A percentile compares a stretch with the other conserved stretches of the same genome.
phyloP scores from a whole-genome alignment of 2,888 invertebrate genomes.

The Synanthedon myopaeformis region DNA sequence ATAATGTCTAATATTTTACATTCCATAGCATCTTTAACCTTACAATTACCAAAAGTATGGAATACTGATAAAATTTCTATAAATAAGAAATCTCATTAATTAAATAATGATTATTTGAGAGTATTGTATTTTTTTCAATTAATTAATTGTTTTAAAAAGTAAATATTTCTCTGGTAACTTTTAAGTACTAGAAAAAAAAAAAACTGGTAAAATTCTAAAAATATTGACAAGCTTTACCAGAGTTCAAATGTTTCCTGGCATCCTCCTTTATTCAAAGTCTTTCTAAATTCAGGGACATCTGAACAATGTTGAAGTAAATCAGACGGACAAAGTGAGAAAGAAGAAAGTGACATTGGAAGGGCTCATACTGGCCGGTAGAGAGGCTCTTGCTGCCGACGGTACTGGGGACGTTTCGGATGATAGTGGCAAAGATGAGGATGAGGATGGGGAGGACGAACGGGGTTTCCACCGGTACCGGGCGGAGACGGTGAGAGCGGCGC shows the following conservation, averaged over 20 bases:
- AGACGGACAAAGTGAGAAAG: conserved; percentile 24
- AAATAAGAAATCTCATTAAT: too few relatives aligned
- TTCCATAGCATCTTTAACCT: too few relatives aligned
- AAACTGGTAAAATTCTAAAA: too few relatives aligned
- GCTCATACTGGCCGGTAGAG: conserved; percentile 81
- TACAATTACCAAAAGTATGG: too few relatives aligned
- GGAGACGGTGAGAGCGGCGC: conserved; percentile 82
- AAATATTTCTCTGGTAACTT: too few relatives aligned
- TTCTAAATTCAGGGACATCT: conserved; percentile 27
- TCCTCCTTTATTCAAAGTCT: background rate
- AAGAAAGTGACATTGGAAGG: conserved; percentile 63
- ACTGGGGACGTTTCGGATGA: conserved; percentile 68
- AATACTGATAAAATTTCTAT: too few relatives aligned
- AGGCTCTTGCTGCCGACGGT: conserved; percentile 84
- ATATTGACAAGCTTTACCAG: too few relatives aligned
- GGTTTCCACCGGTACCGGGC: conserved; percentile 63
- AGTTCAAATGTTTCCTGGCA: background rate
- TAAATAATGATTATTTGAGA: too few relatives aligned
- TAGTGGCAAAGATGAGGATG: conserved; percentile 68
- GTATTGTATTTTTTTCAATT: too few relatives aligned
- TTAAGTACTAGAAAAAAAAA: too few relatives aligned
- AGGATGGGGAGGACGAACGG: conserved; percentile 41
- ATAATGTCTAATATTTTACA: too few relatives aligned
- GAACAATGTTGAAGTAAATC: conserved; percentile 16
- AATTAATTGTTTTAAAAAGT: too few relatives aligned